These are phyloP conservation scores for Vanessa cardui DNA, from an alignment of 2,888 invertebrate genomes.

Conservation along the genomic window DNA sequence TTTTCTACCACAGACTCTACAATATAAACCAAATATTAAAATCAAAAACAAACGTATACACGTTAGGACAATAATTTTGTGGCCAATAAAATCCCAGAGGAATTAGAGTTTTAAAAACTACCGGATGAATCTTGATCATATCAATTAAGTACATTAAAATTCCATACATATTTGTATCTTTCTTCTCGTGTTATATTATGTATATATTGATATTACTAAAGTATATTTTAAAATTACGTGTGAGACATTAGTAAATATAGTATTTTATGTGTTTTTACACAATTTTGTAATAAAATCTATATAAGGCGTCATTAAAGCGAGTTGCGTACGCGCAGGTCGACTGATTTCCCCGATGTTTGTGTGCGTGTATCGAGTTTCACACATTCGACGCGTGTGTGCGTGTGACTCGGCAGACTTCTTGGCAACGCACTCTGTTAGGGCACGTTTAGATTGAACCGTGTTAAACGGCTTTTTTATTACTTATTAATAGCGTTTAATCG, in stretches of 20 bases:
- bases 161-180: not conserved
- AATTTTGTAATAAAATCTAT: constrained; percentile 27
- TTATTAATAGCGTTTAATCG: constrained; percentile 47
- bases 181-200: not conserved
- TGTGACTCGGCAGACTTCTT: constrained; percentile 63
- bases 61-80: constrained; percentile 8
- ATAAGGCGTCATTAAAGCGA: constrained; percentile 37
- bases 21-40: constrained; percentile 2
- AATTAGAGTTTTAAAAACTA: not conserved
- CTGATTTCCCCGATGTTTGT: constrained; percentile 60
- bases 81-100: constrained; percentile 10
- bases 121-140: not conserved
- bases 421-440: constrained; percentile 57
- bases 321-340: constrained; percentile 43
- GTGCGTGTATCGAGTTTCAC: constrained; percentile 62
- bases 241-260: not conserved
- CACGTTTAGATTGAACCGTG: constrained; percentile 42
- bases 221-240: not conserved
- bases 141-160: constrained; percentile 16
- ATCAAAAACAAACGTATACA: not conserved
- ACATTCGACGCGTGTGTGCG: constrained; percentile 50
- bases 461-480: constrained; percentile 41
- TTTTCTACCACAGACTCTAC: constrained; percentile 18
- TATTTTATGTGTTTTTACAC: not conserved
- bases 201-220: constrained; percentile 4